Base-by-base conservation (phyloP, 2,113 vertebrate genomes). In the Felis chaus region DNA sequence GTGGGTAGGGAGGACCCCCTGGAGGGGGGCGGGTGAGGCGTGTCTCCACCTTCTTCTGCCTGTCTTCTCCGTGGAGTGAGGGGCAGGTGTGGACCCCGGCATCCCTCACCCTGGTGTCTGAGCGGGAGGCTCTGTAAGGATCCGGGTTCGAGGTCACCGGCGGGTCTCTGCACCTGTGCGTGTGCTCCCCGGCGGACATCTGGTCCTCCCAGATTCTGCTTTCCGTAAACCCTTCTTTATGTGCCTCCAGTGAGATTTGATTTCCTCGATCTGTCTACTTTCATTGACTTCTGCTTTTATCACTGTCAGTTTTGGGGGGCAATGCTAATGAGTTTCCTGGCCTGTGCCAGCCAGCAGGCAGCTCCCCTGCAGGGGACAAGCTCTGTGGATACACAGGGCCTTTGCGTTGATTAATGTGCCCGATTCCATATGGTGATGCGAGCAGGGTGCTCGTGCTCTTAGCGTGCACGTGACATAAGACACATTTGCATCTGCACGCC, bases 111-210 rank as follows among this genome's bases (percentile, higher is more conserved):
- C 25, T 0, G 0, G 18, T 21, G 19, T 83, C 31, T 25, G 33
- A 73, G 4, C 0, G 9, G n/a, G 55, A 76, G 19, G 15, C 29
- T 9, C 25, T 9, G 11, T 5, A 0, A 5, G 29, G 53, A 31
- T 53, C 23, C 11, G 4, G 10, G 16, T 29, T 89, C 74, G 5
- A 33, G 18, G 39, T 39, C 74, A 36, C 13, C 1, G 7, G 29
- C 14, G 10, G 48, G 33, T 19, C 25, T 66, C 71, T 18, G 3
- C 0, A 27, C 11, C 66, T 78, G 74, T 0, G 27, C 2, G 2
- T 0, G 19, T 85, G 33, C 29, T 45, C 66, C 14, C 0, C 4
- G 12, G 8, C 29, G n/a, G 31, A n/a, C 29, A 10, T n/a, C 33
- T 63, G 14, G 23, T 53, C 57, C 23, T 66, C 18, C 36, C 21